Evolutionary conservation across 2,888 invertebrate genomes (phyloP).

Genomic region (Philaethria dido): DNA sequence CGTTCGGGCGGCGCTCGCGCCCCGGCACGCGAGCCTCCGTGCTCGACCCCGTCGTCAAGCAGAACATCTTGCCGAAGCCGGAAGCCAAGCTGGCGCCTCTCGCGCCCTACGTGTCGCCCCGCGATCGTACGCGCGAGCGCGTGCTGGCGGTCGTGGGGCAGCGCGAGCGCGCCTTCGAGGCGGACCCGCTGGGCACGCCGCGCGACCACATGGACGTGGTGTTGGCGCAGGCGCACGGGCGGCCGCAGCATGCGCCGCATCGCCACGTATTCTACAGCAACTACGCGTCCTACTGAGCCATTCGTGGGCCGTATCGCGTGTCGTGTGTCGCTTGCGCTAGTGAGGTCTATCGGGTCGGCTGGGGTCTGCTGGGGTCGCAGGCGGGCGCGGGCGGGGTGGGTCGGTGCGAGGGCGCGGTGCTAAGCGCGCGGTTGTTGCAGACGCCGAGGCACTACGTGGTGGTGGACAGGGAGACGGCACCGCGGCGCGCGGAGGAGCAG

Average conservation of each 20-base stretch:
- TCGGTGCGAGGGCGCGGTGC: constrained; percentile 51
- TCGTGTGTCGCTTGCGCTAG: constrained; percentile 80
- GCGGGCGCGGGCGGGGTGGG: constrained; percentile 54
- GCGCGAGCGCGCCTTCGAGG: constrained; percentile 83
- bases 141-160: constrained; percentile 84
- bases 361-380: constrained; percentile 51
- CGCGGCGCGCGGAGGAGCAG: constrained; percentile 90
- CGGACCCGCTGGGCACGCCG: constrained; percentile 84
- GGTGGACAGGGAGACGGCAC: constrained; percentile 89
- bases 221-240: constrained; percentile 85
- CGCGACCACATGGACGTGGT: constrained; percentile 86
- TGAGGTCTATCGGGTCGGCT: constrained; percentile 58
- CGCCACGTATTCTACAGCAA: constrained; percentile 82
- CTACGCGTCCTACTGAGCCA: constrained; percentile 76
- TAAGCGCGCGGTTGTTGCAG: constrained; percentile 86
- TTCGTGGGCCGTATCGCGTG: constrained; percentile 55
- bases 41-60: constrained; percentile 83
- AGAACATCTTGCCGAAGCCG: constrained; percentile 85
- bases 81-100: constrained; percentile 84
- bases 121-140: constrained; percentile 86
- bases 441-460: constrained; percentile 95
- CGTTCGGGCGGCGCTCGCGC: constrained; percentile 88
- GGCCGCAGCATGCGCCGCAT: constrained; percentile 75
- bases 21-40: constrained; percentile 75
- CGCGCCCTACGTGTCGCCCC: constrained; percentile 87